Evolutionary conservation across 92 coral and sea anemone species (phyloP).

Genomic region (Parazoanthus darwini): DNA sequence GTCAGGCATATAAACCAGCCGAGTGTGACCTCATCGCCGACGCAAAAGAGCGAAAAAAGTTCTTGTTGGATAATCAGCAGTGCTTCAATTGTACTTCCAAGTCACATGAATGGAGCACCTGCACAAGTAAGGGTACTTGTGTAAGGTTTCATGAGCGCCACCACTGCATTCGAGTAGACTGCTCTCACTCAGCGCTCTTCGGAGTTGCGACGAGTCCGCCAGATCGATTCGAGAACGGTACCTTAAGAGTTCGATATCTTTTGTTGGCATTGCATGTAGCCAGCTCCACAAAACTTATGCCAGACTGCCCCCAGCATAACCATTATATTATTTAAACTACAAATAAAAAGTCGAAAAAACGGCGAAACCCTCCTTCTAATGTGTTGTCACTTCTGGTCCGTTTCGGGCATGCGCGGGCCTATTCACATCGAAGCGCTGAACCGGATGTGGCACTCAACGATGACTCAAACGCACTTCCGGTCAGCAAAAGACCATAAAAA

Average conservation of each 20-base stretch:
- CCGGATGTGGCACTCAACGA: constrained; percentile 49
- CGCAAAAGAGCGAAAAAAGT: too few relatives aligned
- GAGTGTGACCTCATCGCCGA: too few relatives aligned
- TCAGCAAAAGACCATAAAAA: neutral
- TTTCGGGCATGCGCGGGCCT: constrained; percentile 59
- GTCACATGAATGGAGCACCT: too few relatives aligned
- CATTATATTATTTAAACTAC: neutral
- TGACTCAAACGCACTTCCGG: constrained; percentile 56
- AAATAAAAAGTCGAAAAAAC: neutral
- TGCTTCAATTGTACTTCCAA: too few relatives aligned
- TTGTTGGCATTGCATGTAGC: constrained; percentile 71
- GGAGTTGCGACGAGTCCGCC: constrained; percentile 41
- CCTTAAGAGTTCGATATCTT: constrained; percentile 72
- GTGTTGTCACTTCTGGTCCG: constrained; percentile 66
- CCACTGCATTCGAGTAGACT: constrained; percentile 34
- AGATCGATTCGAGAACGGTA: constrained; percentile 63
- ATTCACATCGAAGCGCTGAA: constrained; percentile 20
- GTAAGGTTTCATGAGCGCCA: neutral
- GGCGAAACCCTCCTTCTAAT: constrained; percentile 31
- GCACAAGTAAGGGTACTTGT: too few relatives aligned
- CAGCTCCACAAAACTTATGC: constrained; percentile 18
- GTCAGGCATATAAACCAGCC: too few relatives aligned
- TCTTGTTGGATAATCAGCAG: too few relatives aligned
- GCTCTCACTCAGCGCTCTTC: constrained; percentile 64
- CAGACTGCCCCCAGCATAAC: constrained; percentile 53